Evolutionary conservation across 2,113 vertebrate genomes (phyloP).

Genomic region (Daubentonia madagascariensis): DNA sequence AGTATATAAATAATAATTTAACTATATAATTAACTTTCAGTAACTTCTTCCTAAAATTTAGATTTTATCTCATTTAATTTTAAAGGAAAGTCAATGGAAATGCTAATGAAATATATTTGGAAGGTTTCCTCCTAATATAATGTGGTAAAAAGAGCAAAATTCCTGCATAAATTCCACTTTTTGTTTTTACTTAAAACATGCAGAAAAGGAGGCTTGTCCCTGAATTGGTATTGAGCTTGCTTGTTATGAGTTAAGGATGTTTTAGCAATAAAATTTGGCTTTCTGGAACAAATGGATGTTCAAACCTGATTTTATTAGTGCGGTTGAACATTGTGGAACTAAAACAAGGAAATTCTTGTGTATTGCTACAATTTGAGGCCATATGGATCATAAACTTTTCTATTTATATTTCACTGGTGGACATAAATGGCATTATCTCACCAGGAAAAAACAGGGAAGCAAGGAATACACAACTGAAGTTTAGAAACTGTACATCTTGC

Average conservation of each 20-base stretch:
- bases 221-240: conserved; percentile 70
- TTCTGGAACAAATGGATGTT: conserved; percentile 80
- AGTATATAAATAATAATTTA: conserved; percentile 40
- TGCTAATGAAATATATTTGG: conserved; percentile 71
- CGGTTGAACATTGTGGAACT: conserved; percentile 77
- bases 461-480: conserved; percentile 75
- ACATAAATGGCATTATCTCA: conserved; percentile 77
- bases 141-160: conserved; percentile 60
- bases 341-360: conserved; percentile 81
- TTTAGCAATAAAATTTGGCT: conserved; percentile 81
- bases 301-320: conserved; percentile 80
- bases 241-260: conserved; percentile 79
- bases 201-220: conserved; percentile 64
- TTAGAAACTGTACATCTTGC: conserved; percentile 77
- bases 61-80: conserved; percentile 65
- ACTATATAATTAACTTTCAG: conserved; percentile 51
- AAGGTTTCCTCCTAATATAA: conserved; percentile 64
- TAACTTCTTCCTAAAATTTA: conserved; percentile 66
- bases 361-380: conserved; percentile 76
- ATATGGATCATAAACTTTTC: conserved; percentile 81
- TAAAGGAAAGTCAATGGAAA: conserved; percentile 67
- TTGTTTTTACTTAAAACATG: conserved; percentile 52
- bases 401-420: conserved; percentile 75
- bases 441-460: conserved; percentile 49
- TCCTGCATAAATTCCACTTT: conserved; percentile 16